A percentile compares a stretch with the other conserved stretches of the same genome.
Evolutionary conservation across 2,113 vertebrate species (phyloP).

Genomic region (Myodes glareolus): DNA sequence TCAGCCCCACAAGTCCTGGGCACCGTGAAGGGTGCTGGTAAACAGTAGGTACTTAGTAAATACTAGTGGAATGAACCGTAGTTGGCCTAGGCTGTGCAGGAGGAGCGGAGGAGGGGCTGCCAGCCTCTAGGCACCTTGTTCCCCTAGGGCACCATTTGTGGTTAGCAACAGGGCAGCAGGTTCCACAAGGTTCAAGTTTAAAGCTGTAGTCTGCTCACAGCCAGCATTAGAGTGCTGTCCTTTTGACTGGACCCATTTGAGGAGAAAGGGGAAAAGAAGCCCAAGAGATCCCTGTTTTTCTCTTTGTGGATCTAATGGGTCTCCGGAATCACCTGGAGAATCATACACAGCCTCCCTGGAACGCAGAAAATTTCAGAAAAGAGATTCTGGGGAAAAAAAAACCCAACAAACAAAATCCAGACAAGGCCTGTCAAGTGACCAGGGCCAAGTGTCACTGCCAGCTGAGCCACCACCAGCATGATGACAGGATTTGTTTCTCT

Average conservation of each 20-base stretch:
- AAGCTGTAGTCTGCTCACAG: neutral
- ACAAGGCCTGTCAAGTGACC: neutral
- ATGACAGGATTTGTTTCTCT: neutral
- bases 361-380: conserved; percentile 16
- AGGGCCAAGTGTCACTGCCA: neutral
- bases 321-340: neutral
- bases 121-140: neutral
- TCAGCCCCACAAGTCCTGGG: neutral
- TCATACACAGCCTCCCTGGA: neutral
- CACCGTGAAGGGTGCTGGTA: neutral
- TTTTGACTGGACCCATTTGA: neutral
- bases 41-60: neutral
- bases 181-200: neutral
- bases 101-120: neutral
- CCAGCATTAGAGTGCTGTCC: neutral
- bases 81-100: too few species aligned
- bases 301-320: neutral
- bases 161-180: neutral
- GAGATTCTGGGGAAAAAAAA: neutral
- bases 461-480: neutral
- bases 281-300: neutral
- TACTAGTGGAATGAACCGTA: neutral
- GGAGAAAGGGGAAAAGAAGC: neutral
- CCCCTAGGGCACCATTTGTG: neutral
- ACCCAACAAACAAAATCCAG: neutral